Base-by-base conservation (phyloP, 2,113 vertebrate species). In the Cyprinodon variegatus region DNA sequence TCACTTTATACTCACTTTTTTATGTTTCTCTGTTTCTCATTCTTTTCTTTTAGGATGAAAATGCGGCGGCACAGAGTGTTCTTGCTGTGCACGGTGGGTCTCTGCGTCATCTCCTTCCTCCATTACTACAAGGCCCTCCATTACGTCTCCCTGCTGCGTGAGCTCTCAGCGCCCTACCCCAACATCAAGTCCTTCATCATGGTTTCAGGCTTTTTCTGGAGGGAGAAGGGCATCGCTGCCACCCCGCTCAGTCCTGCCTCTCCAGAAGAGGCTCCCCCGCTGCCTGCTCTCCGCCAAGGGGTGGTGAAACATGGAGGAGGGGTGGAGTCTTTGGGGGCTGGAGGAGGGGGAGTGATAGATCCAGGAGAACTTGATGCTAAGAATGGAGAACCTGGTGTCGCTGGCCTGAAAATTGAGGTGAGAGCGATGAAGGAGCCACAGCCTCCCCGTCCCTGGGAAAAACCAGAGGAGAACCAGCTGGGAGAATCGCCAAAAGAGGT, bases 41-140 rank as follows among this genome's bases (percentile, higher is more conserved):
- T 46, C 4, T 67, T 11, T 65, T 1, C 15, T n/a, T 77, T 75
- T 70, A 99, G 98, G 96, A 97, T 98, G 95, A 99, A 98, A 95
- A 99, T 99, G 97, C 96, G 97, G 94, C 97, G 97, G 84, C 98
- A 98, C 95, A 96, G 97, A 87, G 96, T 99, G 93, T 98, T 99
- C 94, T 93, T 99, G 95, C 95, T 99, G 93, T 99, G 97, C 95
- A 99, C 98, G 89, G 97, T 97, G 91, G 98, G 98, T 91, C 96
- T 99, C 89, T 98, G 98, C 87, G 96, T 99, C 94, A 99, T 99
- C 93, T 99, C 98, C 83, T 98, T 99, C 91, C 96, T 99, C 84
- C 97, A 99, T 93, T 99, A 99, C 94, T 97, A 98, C 92, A 99
- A 99, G 94, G 97, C 98, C 88, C 95, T 99, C 75, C 98, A 97